Evolutionary conservation across 2,888 invertebrate genomes (phyloP), one percentile per base, ranked within the genome.

Genomic region (Perdita meconis): DNA sequence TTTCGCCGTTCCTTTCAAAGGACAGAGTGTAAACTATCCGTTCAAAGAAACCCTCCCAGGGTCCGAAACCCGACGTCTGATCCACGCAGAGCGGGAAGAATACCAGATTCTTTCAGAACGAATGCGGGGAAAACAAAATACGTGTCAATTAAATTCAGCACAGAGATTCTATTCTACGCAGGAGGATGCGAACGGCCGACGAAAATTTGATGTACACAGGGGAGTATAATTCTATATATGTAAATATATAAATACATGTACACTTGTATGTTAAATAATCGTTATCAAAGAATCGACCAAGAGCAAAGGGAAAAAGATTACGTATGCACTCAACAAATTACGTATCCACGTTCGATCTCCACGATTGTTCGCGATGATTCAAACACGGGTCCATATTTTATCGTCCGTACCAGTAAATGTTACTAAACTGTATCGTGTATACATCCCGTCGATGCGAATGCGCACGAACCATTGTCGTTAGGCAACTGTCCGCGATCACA

Each of bases 331-430:
- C 51, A 63, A 30, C 30, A 6, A 30, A 6, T 69, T 10, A 19
- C 13, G 12, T 69, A 47, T 6, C 12, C 53, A 19, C 36, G 78
- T 53, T 63, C 73, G 78, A 53, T 78, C 80, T 78, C 79, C 80
- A 84, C 79, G 80, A 67, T 78, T 59, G n/a, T n/a, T 79, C 81
- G 80, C 81, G 85, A 68, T 87, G 82, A 84, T 89, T 89, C 86
- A 80, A 85, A 86, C 87, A 88, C 86, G 89, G 88, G 86, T 89
- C 88, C 89, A 89, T 83, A 67, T 38, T 72, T 76, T 72, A 71
- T 82, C 70, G 78, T 78, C 76, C 74, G 55, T 78, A 59, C 60
- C 26, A 74, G 19, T 68, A 73, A 79, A 55, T 68, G 68, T 76
- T 67, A 69, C 38, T 36, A 60, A 70, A 67, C 53, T 57, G 68